These are phyloP conservation scores for Stratiomys singularior DNA, from an alignment of 2,888 invertebrate genomes.

Conservation along the genomic window DNA sequence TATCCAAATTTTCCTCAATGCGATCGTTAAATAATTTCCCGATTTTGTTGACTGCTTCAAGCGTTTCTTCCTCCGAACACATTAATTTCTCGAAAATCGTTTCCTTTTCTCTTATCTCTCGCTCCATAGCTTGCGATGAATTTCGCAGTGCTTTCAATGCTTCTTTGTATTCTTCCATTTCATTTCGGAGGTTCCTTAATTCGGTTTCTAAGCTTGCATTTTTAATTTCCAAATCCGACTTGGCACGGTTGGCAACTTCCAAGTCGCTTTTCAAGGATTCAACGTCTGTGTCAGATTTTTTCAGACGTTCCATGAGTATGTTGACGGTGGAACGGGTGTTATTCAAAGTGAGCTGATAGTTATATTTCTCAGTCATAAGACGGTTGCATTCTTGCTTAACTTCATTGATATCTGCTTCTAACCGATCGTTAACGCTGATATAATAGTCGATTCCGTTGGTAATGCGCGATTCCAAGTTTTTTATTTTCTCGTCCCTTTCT, in stretches of 20 bases:
- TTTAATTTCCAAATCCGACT: constrained; percentile 60
- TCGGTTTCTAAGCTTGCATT: constrained; percentile 60
- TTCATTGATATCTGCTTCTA: constrained; percentile 64
- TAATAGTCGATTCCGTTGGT: constrained; percentile 64
- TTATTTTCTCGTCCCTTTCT: constrained; percentile 63
- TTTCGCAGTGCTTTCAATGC: constrained; percentile 58
- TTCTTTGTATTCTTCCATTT: constrained; percentile 59
- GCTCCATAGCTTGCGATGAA: constrained; percentile 62
- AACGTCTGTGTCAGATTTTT: constrained; percentile 66
- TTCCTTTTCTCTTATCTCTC: constrained; percentile 65
- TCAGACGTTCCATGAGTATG: constrained; percentile 65
- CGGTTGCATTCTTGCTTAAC: constrained; percentile 63
- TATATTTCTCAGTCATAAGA: constrained; percentile 64
- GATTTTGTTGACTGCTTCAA: constrained; percentile 66
- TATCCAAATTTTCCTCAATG: constrained; percentile 63
- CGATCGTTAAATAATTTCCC: constrained; percentile 66
- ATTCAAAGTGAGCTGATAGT: constrained; percentile 64
- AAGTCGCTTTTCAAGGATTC: constrained; percentile 63
- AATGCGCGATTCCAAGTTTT: constrained; percentile 62
- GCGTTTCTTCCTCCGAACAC: constrained; percentile 64
- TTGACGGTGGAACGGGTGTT: constrained; percentile 65
- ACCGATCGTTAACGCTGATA: constrained; percentile 61
- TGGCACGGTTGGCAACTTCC: constrained; percentile 60
- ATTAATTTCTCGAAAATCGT: constrained; percentile 63
- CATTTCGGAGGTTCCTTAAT: constrained; percentile 57